phyloP scores from a whole-genome alignment of 2,888 invertebrate species.

The Drosophila nigritarsus region DNA sequence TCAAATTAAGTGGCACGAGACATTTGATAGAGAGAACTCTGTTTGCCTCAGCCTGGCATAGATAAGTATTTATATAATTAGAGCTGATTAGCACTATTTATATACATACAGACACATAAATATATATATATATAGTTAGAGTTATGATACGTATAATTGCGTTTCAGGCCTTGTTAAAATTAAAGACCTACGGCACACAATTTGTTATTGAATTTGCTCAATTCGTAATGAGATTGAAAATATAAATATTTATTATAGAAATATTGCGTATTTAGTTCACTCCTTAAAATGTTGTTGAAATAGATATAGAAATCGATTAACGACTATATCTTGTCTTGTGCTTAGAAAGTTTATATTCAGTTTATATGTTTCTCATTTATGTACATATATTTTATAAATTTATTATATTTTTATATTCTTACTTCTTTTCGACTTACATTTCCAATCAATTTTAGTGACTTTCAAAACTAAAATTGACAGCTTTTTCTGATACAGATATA shows the following conservation, averaged over 20 bases:
- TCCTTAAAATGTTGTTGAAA: not conserved
- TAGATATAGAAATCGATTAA: not conserved
- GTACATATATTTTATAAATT: not conserved
- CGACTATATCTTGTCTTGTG: not conserved
- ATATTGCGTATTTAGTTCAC: not conserved
- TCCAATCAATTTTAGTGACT: not conserved
- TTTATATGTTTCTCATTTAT: not conserved
- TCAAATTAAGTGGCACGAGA: conserved; percentile 57
- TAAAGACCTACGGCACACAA: not conserved
- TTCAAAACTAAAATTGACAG: not conserved
- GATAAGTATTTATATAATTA: conserved; percentile 56
- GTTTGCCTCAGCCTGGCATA: conserved; percentile 29
- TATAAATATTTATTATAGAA: not conserved
- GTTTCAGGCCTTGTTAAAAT: conserved; percentile 5
- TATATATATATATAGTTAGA: conserved; percentile 15
- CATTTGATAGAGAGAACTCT: conserved; percentile 44
- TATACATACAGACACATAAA: not conserved
- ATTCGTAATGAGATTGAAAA: not conserved
- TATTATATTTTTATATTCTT: not conserved
- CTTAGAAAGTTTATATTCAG: not conserved
- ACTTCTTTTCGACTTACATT: not conserved
- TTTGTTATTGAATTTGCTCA: not conserved
- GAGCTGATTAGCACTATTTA: conserved; percentile 52
- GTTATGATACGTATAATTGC: conserved; percentile 48
- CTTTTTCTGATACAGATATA: not conserved